Evolutionary conservation across 2,797 vertebrate genomes (phyloP), one percentile per base, ranked within the genome.

Genomic region (Acanthurus leucopareius): DNA sequence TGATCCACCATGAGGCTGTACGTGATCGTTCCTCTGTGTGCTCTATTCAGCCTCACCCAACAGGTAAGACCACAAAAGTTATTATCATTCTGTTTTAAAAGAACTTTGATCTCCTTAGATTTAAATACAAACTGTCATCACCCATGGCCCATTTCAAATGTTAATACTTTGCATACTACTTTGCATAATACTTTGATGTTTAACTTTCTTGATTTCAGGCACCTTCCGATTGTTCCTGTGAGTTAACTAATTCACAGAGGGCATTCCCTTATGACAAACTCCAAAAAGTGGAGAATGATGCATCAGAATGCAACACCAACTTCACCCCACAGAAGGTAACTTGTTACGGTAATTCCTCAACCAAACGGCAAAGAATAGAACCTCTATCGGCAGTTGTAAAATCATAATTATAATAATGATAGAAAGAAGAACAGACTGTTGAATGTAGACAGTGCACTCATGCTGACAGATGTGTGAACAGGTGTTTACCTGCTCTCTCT

Each of bases 231-330:
- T 96, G 95, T 81, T 5, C 45, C 28, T 96, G 95, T 89, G 88
- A 94, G 47, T 57, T 95, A 22, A 71, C 40, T 3, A 88, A 69
- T 60, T 51, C 76, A 9, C 82, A 80, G 28, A 64, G 60, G n/a
- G n/a, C 60, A 0, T 95, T 96, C 52, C 95, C 95, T 58, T 49
- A 73, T 4, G 64, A 84, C 13, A 87, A 86, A 67, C 82, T 96
- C 32, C 32, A 15, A 9, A 68, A 28, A 10, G 69, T 85, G 17
- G 63, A 80, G n/a, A 67, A 57, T 2, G 10, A 8, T 0, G 87
- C 83, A 1, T n/a, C 47, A 1, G 60, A 77, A 58, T 96, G 95
- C 86, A 93, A 61, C 61, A 17, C 3, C 11, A 65, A 61, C 32
- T 19, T 92, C 53, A 90, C 54, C 8, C 17, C 64, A 13, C 44